Conservation (phyloP, 2,797 vertebrate species). For the Eidolon dupreanum region DNA sequence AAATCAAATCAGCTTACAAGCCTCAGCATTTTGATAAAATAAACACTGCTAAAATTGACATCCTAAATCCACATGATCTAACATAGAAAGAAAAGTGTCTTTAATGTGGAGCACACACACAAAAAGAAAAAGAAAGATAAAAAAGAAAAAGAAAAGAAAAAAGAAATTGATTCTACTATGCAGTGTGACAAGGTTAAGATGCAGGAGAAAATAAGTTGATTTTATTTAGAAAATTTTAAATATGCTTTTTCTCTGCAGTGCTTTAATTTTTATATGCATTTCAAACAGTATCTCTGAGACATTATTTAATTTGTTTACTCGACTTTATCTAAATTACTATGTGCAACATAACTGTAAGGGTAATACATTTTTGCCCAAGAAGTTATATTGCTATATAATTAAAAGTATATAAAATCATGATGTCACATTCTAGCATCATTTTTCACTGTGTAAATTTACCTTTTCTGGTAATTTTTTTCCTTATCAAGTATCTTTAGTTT, state of each 20-base stretch:
- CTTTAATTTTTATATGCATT: not conserved
- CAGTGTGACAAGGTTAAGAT: not conserved
- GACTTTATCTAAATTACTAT: not conserved
- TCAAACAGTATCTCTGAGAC: not conserved
- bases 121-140: not conserved
- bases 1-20: slow-evolving; percentile 78
- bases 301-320: not conserved
- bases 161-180: not conserved
- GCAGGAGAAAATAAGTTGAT: not conserved
- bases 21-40: slow-evolving; percentile 69
- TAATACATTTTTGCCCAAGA: slow-evolving; percentile 8
- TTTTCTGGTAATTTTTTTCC: not conserved
- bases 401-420: not conserved
- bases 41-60: slow-evolving; percentile 5
- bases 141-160: not conserved
- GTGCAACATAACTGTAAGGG: not conserved
- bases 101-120: not conserved
- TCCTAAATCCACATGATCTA: not conserved
- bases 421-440: not conserved
- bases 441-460: not conserved
- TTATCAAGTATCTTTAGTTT: not conserved
- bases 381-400: not conserved
- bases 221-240: slow-evolving; percentile 33
- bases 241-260: not conserved
- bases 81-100: not conserved